These are phyloP conservation scores for Plutomurus gul DNA, from an alignment of 1,140 invertebrate species.

Conservation along the genomic window DNA sequence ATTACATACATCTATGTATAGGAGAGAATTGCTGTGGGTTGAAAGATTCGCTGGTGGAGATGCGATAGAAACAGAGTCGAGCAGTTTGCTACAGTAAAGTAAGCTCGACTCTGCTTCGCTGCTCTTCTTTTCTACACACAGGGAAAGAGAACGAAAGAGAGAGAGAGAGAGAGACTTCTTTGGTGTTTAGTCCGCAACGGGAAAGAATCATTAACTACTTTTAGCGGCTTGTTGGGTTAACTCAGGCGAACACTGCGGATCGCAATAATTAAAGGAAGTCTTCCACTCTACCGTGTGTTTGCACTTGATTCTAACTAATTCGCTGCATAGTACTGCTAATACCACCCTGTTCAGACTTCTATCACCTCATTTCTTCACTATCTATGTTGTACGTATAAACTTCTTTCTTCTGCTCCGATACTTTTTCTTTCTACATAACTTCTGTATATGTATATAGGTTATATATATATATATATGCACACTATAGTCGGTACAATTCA, in stretches of 20 bases:
- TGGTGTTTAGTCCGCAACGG: conserved; percentile 41
- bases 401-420: not conserved
- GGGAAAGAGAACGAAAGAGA: not conserved
- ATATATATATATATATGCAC: conserved; percentile 20
- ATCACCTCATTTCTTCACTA: conserved; percentile 20
- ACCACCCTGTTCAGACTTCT: conserved; percentile 25
- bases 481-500: not conserved
- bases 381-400: not conserved
- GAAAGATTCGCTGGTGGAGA: not conserved
- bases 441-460: too few species aligned
- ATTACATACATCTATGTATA: conserved; percentile 1
- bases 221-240: conserved; percentile 49
- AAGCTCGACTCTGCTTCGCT: conserved; percentile 7
- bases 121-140: not conserved
- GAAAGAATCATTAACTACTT: conserved; percentile 53
- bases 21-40: not conserved
- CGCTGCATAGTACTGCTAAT: not conserved
- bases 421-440: conserved; percentile 21
- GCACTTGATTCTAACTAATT: conserved; percentile 47
- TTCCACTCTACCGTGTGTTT: conserved; percentile 44
- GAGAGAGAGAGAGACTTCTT: not conserved
- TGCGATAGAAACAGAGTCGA: not conserved
- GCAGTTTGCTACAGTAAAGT: not conserved
- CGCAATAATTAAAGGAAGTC: conserved; percentile 52
- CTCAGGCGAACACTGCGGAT: conserved; percentile 43